phyloP scores from a whole-genome alignment of 1,140 invertebrate species.

The Odontomachus brunneus region DNA sequence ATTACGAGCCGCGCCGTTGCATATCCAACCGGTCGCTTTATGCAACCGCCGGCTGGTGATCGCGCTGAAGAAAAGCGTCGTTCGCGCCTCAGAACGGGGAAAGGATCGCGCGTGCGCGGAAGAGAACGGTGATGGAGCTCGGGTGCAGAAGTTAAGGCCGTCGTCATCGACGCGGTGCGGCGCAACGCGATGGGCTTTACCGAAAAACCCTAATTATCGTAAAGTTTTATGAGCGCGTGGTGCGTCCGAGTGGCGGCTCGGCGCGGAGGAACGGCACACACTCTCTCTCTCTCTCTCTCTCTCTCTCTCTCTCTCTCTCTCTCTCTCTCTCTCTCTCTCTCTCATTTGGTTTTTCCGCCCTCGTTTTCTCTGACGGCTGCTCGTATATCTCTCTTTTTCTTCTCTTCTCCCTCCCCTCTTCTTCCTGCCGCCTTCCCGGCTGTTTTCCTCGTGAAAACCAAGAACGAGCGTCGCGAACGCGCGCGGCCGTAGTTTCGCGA shows the following conservation, averaged over 20 bases:
- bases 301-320: background rate
- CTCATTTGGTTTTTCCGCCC: background rate
- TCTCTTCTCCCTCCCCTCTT: too few relatives aligned
- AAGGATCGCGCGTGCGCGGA: background rate
- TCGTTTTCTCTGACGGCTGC: background rate
- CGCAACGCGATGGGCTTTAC: slow-evolving; percentile 16
- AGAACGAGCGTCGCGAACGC: background rate
- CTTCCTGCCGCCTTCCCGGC: background rate
- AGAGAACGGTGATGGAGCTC: slow-evolving; percentile 8
- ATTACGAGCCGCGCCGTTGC: slow-evolving; percentile 5
- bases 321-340: background rate
- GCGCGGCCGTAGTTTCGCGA: slow-evolving; percentile 36
- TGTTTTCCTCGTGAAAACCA: slow-evolving; percentile 35
- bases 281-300: background rate
- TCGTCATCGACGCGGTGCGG: slow-evolving; percentile 12
- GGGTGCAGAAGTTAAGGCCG: slow-evolving; percentile 36
- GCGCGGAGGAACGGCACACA: background rate
- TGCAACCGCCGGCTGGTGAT: slow-evolving; percentile 5
- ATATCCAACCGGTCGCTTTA: slow-evolving; percentile 21
- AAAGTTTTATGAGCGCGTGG: slow-evolving; percentile 69
- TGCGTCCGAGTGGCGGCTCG: slow-evolving; percentile 21
- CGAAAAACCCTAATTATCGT: slow-evolving; percentile 70
- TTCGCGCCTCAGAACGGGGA: background rate
- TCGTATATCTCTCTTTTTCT: slow-evolving; percentile 37
- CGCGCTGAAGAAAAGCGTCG: slow-evolving; percentile 28